Conservation (phyloP, 92 coral and sea anemone genomes). For the Phenganax stokvisi region DNA sequence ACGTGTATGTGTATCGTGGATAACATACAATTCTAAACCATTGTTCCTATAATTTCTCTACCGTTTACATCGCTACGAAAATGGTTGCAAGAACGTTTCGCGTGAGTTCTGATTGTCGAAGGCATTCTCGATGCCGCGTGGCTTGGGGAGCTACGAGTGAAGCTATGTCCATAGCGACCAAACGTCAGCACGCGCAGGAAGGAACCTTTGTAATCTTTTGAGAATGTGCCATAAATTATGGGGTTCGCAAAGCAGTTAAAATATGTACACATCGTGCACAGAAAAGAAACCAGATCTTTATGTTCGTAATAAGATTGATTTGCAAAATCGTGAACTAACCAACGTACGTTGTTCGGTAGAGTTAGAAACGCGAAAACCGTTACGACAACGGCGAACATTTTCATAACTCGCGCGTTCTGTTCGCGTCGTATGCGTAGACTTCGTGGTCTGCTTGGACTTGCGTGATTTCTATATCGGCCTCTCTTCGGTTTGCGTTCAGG, state of each 20-base stretch:
- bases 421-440: slow-evolving; percentile 46
- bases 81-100: not conserved
- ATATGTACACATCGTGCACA: slow-evolving; percentile 84
- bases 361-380: slow-evolving; percentile 78
- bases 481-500: not conserved
- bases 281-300: slow-evolving; percentile 50
- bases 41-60: slow-evolving; percentile 1
- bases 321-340: slow-evolving; percentile 90
- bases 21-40: not conserved
- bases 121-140: not conserved
- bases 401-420: slow-evolving; percentile 78
- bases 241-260: slow-evolving; percentile 90
- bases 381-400: slow-evolving; percentile 88
- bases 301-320: slow-evolving; percentile 53
- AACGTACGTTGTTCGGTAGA: slow-evolving; percentile 86
- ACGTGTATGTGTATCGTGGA: too few species aligned
- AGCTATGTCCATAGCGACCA: slow-evolving; percentile 15
- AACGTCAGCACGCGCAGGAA: slow-evolving; percentile 41
- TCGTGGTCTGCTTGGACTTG: slow-evolving; percentile 4
- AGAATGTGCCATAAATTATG: slow-evolving; percentile 68
- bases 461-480: slow-evolving; percentile 5
- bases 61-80: not conserved
- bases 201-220: slow-evolving; percentile 76
- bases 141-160: not conserved
- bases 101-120: not conserved